These are phyloP conservation scores for Pempheris klunzingeri DNA, from an alignment of 2,797 vertebrate genomes.

Conservation along the genomic window DNA sequence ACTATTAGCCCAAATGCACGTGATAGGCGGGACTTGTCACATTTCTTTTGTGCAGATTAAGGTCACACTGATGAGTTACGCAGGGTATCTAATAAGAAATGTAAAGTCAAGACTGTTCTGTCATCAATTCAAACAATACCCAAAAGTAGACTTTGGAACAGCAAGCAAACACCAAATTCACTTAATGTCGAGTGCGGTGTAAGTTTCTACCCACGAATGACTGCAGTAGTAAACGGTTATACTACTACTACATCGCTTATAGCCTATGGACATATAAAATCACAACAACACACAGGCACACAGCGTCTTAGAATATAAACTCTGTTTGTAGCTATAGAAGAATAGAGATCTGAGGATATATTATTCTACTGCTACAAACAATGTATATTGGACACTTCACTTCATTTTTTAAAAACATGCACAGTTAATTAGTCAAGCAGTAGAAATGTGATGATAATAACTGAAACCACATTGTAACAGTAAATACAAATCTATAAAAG, in stretches of 20 bases:
- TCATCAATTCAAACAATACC: conserved; percentile 51
- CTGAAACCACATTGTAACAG: background rate
- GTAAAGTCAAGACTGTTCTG: conserved; percentile 30
- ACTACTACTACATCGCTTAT: no score
- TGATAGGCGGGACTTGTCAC: conserved; percentile 37
- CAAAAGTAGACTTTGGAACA: conserved; percentile 20
- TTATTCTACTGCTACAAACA: background rate
- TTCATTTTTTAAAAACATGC: background rate
- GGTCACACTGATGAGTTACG: conserved; percentile 30
- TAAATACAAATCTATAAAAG: background rate
- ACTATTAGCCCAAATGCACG: conserved; percentile 42
- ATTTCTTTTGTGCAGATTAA: conserved; percentile 34
- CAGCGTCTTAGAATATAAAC: background rate
- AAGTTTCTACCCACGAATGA: conserved; percentile 41
- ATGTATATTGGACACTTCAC: background rate
- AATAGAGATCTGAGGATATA: conserved; percentile 4
- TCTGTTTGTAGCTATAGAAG: background rate
- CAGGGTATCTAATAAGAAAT: conserved; percentile 28
- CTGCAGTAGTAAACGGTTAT: conserved; percentile 47
- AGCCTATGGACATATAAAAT: conserved; percentile 47
- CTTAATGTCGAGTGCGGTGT: conserved; percentile 29
- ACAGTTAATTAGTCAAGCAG: background rate
- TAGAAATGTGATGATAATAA: background rate
- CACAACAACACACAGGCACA: background rate
- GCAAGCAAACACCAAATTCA: conserved; percentile 30